Percentiles rank a stretch among this genome's conserved stretches.
phyloP scores from a whole-genome alignment of 1,140 invertebrate genomes.

The Parasteatoda tepidariorum region DNA sequence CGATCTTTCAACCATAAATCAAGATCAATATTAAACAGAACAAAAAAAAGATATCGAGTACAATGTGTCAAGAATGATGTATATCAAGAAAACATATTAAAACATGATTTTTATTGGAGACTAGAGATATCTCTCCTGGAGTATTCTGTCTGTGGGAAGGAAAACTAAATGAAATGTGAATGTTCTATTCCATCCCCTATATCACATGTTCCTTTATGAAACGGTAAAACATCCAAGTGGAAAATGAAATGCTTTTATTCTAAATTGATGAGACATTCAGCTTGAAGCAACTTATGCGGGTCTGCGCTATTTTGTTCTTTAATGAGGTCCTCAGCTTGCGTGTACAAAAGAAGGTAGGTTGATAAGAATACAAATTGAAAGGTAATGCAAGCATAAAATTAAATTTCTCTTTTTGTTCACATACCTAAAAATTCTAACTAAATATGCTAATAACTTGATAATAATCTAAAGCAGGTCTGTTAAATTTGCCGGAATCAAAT shows the following conservation, averaged over 20 bases:
- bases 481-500: background rate
- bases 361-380: constrained; percentile 12
- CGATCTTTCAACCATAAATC: background rate
- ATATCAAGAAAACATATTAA: background rate
- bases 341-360: background rate
- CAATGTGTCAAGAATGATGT: constrained; percentile 6
- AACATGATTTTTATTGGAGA: constrained; percentile 32
- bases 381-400: constrained; percentile 21
- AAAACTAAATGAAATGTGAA: background rate
- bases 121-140: constrained; percentile 5
- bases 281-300: constrained; percentile 15
- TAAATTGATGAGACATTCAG: constrained; percentile 36
- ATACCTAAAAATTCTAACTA: background rate
- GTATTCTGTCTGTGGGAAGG: background rate
- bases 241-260: constrained; percentile 35
- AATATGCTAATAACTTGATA: background rate
- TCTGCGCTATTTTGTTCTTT: background rate
- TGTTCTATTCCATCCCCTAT: background rate
- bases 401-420: background rate
- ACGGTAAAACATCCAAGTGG: constrained; percentile 22
- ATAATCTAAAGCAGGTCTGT: no score
- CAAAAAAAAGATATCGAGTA: background rate
- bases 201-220: constrained; percentile 9
- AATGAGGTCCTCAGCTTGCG: background rate
- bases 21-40: background rate